Conservation (phyloP, 2,888 invertebrate species). For the Amiota communis region DNA sequence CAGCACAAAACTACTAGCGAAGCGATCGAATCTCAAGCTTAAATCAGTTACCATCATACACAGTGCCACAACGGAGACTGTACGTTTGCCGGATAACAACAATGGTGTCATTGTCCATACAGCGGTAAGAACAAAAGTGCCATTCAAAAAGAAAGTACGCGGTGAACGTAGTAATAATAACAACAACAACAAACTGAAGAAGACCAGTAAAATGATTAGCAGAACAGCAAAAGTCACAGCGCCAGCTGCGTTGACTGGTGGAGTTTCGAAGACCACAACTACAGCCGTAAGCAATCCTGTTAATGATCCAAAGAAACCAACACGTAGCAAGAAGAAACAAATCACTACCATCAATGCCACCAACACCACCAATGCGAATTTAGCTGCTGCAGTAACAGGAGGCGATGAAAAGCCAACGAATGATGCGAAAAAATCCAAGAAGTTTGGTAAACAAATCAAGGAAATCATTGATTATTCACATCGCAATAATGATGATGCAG, state of each 20-base stretch:
- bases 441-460: conserved; percentile 75
- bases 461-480: conserved; percentile 85
- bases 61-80: conserved; percentile 91
- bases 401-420: conserved; percentile 63
- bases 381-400: conserved; percentile 41
- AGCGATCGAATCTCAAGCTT: conserved; percentile 84
- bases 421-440: conserved; percentile 70
- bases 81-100: conserved; percentile 84
- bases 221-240: conserved; percentile 17
- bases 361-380: conserved; percentile 32
- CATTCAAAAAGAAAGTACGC: conserved; percentile 87
- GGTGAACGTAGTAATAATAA: conserved; percentile 67
- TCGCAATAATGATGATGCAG: conserved; percentile 52
- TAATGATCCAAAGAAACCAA: conserved; percentile 47
- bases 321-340: conserved; percentile 72
- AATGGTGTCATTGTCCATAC: conserved; percentile 88
- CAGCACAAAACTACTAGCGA: conserved; percentile 87
- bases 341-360: conserved; percentile 69
- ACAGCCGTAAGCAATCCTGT: conserved; percentile 57
- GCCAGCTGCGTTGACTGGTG: conserved; percentile 29
- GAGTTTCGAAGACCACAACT: conserved; percentile 38
- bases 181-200: conserved; percentile 70
- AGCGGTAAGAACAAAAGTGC: conserved; percentile 88
- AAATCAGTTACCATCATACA: conserved; percentile 92
- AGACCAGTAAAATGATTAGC: conserved; percentile 57